These are phyloP conservation scores for Pipistrellus kuhlii DNA, from an alignment of 2,797 vertebrate genomes.

Conservation along the genomic window DNA sequence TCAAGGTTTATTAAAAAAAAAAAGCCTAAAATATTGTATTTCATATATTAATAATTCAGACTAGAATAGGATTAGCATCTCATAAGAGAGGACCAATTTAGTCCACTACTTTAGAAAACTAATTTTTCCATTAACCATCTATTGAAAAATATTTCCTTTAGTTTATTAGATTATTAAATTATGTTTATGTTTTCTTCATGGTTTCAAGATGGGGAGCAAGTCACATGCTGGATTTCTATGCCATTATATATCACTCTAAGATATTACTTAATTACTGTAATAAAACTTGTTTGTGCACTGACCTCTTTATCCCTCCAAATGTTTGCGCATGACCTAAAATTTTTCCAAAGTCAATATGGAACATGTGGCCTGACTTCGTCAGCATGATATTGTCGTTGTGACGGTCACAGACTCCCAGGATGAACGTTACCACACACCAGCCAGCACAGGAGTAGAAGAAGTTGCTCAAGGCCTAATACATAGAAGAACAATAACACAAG, in stretches of 20 bases:
- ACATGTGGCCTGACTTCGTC: slow-evolving; percentile 87
- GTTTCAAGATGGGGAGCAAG: not conserved
- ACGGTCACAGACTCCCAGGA: slow-evolving; percentile 89
- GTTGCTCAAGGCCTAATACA: slow-evolving; percentile 85
- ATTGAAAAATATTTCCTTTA: not conserved
- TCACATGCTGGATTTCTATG: not conserved
- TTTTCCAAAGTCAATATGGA: slow-evolving; percentile 89
- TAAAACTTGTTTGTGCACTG: slow-evolving; percentile 64
- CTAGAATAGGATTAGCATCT: not conserved
- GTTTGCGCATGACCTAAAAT: slow-evolving; percentile 88
- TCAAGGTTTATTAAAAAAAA: not conserved
- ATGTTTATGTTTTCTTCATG: not conserved
- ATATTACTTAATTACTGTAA: slow-evolving; percentile 51
- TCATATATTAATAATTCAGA: slow-evolving; percentile 21
- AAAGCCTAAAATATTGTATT: slow-evolving; percentile 21
- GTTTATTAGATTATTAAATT: slow-evolving; percentile 46
- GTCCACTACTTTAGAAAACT: slow-evolving; percentile 1
- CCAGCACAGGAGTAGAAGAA: slow-evolving; percentile 88
- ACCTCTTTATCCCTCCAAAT: slow-evolving; percentile 88
- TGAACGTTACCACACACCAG: slow-evolving; percentile 89
- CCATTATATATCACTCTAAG: slow-evolving; percentile 57
- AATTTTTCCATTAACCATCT: slow-evolving; percentile 57
- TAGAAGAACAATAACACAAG: slow-evolving; percentile 48
- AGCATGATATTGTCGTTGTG: slow-evolving; percentile 90
- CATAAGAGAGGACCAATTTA: not conserved